These are phyloP conservation scores for Drosophila ohnishii DNA, from an alignment of 1,140 invertebrate genomes.

Conservation along the genomic window DNA sequence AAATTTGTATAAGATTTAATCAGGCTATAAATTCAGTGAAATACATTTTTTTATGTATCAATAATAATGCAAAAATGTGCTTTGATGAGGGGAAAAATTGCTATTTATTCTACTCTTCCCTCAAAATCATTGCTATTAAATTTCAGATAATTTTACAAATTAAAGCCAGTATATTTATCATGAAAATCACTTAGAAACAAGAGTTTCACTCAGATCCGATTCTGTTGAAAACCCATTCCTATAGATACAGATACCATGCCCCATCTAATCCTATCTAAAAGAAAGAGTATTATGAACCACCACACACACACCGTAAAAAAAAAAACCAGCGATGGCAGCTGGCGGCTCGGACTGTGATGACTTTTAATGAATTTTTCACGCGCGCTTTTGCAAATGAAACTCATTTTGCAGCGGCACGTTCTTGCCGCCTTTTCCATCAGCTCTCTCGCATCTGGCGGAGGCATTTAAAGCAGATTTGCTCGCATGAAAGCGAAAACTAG, in stretches of 20 bases:
- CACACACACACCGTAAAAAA: background rate
- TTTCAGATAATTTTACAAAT: background rate
- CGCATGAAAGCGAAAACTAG: slow-evolving; percentile 78
- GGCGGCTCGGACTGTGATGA: slow-evolving; percentile 49
- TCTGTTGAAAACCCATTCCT: background rate
- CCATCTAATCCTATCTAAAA: slow-evolving; percentile 1
- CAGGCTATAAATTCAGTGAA: background rate
- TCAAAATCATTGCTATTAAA: background rate
- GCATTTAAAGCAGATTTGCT: slow-evolving; percentile 64
- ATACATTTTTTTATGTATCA: background rate
- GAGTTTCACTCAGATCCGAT: background rate
- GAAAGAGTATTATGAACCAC: slow-evolving; percentile 17
- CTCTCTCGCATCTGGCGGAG: slow-evolving; percentile 32
- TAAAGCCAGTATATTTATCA: too few species aligned
- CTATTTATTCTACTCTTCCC: too few species aligned
- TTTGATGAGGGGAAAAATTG: background rate
- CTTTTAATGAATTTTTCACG: slow-evolving; percentile 81
- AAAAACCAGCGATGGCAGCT: slow-evolving; percentile 14
- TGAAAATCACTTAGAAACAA: too few species aligned
- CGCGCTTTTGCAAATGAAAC: slow-evolving; percentile 77
- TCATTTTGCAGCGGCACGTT: slow-evolving; percentile 79
- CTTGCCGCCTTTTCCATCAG: slow-evolving; percentile 32
- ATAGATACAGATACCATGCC: background rate
- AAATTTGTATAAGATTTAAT: background rate
- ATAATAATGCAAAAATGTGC: background rate